Base-by-base conservation (phyloP, 2,113 vertebrate species). In the Lucifuga dentata region DNA sequence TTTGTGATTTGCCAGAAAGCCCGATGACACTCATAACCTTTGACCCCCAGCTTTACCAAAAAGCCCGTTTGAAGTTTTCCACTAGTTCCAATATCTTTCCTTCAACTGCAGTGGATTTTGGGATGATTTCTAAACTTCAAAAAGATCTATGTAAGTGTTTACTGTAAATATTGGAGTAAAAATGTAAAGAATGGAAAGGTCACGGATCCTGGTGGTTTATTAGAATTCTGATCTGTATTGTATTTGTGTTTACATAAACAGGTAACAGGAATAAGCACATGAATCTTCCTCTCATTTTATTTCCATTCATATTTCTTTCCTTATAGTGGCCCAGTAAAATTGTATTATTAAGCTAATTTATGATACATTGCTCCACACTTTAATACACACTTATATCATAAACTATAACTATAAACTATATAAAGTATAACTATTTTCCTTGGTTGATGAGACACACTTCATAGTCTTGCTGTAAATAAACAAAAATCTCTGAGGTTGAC, bases 401-500 rank as follows among this genome's bases (percentile, higher is more conserved):
- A n/a, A 40, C 13, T 1, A n/a, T n/a, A n/a, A 4, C 15, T 29
- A 78, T 67, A 62, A 76, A 59, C 1, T 11, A 40, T 61, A 67
- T 76, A 29, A 3, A 29, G 26, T 29, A 29, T 29, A 3, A n/a
- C n/a, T n/a, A n/a, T n/a, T 24, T 59, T 76, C 59, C 59, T 52
- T 67, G 72, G 43, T 60, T 81, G 67, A 78, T 60, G 33, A 65
- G 48, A 81, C 76, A 76, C 80, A 86, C 73, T 71, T 69, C 70
- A 64, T 64, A 44, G 68, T 76, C 72, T 66, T 39, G 73, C 70
- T 45, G 74, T 80, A 81, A 75, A 86, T 67, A 84, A 85, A 85
- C 73, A 76, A 77, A 85, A 83, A 78, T 85, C 70, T 86, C 73
- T 2, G 60, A 66, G 73, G 71, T 84, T 76, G 79, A 71, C 80